These are phyloP conservation scores for Drosophila histrio DNA, from an alignment of 2,888 invertebrate species.

Conservation along the genomic window DNA sequence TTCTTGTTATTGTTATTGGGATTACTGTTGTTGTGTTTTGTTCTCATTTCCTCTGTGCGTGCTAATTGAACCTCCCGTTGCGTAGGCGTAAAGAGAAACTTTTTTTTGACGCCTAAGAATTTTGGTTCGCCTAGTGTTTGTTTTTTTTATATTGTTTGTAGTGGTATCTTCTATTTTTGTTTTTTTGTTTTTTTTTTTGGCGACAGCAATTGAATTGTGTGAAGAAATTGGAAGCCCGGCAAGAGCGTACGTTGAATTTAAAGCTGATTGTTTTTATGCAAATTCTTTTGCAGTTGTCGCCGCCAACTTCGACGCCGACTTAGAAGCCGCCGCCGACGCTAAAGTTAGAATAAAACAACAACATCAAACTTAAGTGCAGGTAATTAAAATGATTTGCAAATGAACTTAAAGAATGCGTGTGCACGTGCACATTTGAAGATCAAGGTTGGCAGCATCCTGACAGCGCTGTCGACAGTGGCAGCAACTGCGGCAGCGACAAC, in stretches of 20 bases:
- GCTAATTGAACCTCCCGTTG: conserved; percentile 54
- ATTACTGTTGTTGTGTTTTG: background rate
- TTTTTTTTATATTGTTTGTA: conserved; percentile 21
- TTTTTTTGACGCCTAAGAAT: conserved; percentile 43
- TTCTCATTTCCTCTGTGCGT: conserved; percentile 34
- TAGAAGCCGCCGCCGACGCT: conserved; percentile 10
- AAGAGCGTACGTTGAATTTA: conserved; percentile 35
- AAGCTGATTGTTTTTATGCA: conserved; percentile 67
- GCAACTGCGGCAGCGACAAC: background rate
- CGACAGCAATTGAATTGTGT: conserved; percentile 26
- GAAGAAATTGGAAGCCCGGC: conserved; percentile 56
- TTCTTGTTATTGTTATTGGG: conserved; percentile 1
- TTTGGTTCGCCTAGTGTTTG: conserved; percentile 40
- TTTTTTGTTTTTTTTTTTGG: conserved; percentile 22
- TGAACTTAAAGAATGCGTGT: conserved; percentile 15
- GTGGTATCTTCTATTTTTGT: conserved; percentile 26
- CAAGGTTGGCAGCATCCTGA: conserved; percentile 48
- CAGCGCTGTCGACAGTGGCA: background rate
- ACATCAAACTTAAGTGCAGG: conserved; percentile 29
- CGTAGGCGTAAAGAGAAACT: conserved; percentile 73
- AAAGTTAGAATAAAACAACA: conserved; percentile 13
- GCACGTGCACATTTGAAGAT: conserved; percentile 54
- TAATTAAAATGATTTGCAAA: conserved; percentile 28
- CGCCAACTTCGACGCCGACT: background rate
- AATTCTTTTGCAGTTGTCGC: conserved; percentile 56